phyloP scores from a whole-genome alignment of 1,140 invertebrate species.

The Popillia japonica region DNA sequence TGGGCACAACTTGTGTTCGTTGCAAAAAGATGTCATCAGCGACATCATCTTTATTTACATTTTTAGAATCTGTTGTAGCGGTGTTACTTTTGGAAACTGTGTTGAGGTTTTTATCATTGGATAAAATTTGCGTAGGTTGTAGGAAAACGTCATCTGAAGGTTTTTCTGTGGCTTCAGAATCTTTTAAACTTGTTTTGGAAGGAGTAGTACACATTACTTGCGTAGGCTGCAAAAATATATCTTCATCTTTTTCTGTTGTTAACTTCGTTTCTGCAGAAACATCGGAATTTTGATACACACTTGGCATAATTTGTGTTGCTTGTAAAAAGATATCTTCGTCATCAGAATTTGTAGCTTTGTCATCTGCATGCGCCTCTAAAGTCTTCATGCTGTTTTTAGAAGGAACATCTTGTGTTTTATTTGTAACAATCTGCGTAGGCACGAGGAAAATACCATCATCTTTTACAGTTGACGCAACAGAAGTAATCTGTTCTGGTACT shows the following conservation, averaged over 20 bases:
- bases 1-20: background rate
- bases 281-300: background rate
- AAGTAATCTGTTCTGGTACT: background rate
- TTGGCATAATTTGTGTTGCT: slow-evolving; percentile 35
- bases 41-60: no score
- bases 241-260: slow-evolving; percentile 3
- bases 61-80: background rate
- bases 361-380: background rate
- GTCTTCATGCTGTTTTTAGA: background rate
- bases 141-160: background rate
- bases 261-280: background rate
- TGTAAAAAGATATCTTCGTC: slow-evolving; percentile 41
- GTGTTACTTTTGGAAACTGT: background rate
- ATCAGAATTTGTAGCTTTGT: background rate
- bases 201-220: background rate
- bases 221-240: slow-evolving; percentile 26
- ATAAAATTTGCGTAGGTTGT: slow-evolving; percentile 2
- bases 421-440: background rate
- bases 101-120: background rate
- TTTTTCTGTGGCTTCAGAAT: background rate
- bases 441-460: slow-evolving; percentile 20
- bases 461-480: background rate
- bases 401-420: no score
- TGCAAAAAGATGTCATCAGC: background rate
- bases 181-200: background rate